Percentiles rank a stretch among this genome's conserved stretches.
Conservation (phyloP, 2,113 vertebrate species). For the Poeciliopsis retropinna region DNA sequence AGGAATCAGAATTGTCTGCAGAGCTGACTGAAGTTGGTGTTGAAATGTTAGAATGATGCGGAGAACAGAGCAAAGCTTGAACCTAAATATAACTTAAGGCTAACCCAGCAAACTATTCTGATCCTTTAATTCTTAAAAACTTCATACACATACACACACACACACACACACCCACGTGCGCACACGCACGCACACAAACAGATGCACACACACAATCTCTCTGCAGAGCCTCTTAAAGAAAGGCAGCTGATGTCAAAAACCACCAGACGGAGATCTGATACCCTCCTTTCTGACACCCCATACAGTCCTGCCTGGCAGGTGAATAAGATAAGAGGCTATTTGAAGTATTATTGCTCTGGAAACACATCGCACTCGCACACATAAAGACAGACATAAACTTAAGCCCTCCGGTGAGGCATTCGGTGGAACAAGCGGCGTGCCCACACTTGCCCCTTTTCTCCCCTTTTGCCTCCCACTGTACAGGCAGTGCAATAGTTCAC, state of each 20-base stretch:
- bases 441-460: constrained; percentile 68
- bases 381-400: constrained; percentile 38
- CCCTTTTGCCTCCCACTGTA: constrained; percentile 40
- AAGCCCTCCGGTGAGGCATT: constrained; percentile 66
- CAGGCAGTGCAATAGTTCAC: constrained; percentile 44
- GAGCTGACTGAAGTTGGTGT: background rate
- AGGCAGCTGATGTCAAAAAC: constrained; percentile 52
- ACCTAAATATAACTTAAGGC: constrained; percentile 24
- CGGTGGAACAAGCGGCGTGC: constrained; percentile 64
- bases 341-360: constrained; percentile 22
- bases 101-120: background rate
- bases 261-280: constrained; percentile 55
- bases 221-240: constrained; percentile 20
- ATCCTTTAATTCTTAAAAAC: constrained; percentile 23
- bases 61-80: constrained; percentile 21
- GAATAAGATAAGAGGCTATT: constrained; percentile 40
- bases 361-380: constrained; percentile 6
- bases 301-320: constrained; percentile 16
- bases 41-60: constrained; percentile 7
- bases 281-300: constrained; percentile 32
- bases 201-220: background rate
- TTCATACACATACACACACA: constrained; percentile 5
- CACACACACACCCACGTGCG: background rate
- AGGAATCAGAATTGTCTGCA: background rate
- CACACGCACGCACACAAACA: constrained; percentile 1